Conservation (phyloP, 2,797 vertebrate genomes). For the Holocentrus rufus region DNA sequence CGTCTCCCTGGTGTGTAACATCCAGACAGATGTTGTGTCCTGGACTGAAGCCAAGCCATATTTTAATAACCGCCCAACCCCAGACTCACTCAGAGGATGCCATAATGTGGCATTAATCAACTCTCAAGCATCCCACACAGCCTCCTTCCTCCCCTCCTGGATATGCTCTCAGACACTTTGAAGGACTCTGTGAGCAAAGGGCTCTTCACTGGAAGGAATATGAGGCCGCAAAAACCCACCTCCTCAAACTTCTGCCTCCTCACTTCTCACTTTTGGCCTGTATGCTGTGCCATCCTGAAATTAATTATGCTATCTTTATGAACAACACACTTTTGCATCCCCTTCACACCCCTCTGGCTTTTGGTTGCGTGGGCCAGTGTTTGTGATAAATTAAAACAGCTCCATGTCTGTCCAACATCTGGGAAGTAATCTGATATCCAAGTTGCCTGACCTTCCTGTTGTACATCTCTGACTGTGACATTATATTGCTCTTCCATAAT, state of each 20-base stretch:
- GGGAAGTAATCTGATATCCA: slow-evolving; percentile 41
- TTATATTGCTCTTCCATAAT: slow-evolving; percentile 63
- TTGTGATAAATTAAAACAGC: slow-evolving; percentile 3
- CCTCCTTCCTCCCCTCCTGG: slow-evolving; percentile 20
- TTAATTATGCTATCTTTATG: slow-evolving; percentile 32
- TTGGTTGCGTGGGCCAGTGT: background rate
- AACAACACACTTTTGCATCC: slow-evolving; percentile 18
- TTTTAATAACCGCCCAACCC: slow-evolving; percentile 32
- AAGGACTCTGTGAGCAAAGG: slow-evolving; percentile 16
- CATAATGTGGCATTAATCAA: slow-evolving; percentile 29
- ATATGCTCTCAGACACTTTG: slow-evolving; percentile 6
- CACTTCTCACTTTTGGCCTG: slow-evolving; percentile 1
- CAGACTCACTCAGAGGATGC: slow-evolving; percentile 1
- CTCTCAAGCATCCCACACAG: slow-evolving; percentile 13
- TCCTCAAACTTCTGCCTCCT: slow-evolving; percentile 14
- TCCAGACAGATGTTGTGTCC: slow-evolving; percentile 56
- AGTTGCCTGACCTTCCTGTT: slow-evolving; percentile 46
- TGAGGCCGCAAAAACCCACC: background rate
- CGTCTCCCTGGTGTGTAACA: slow-evolving; percentile 40
- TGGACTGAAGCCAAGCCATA: slow-evolving; percentile 49
- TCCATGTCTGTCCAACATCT: slow-evolving; percentile 42
- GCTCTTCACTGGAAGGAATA: slow-evolving; percentile 10
- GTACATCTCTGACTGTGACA: slow-evolving; percentile 49
- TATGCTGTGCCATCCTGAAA: slow-evolving; percentile 14
- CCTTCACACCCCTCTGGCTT: background rate